These are phyloP conservation scores for Antheraea mylitta DNA, from an alignment of 1,140 invertebrate species.

Conservation along the genomic window DNA sequence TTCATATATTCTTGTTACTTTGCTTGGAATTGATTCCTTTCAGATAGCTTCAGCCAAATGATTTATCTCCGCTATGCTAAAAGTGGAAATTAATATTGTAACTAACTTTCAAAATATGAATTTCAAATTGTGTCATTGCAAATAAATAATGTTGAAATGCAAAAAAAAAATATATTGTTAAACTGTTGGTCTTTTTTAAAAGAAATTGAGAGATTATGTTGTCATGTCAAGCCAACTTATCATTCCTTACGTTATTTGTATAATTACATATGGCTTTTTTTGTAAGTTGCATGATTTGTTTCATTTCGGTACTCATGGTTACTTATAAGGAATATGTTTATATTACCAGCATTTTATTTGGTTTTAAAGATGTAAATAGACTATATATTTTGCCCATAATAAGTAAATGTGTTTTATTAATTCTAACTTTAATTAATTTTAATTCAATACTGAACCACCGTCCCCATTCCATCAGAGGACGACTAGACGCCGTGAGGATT, in stretches of 20 bases:
- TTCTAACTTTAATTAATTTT: slow-evolving; percentile 29
- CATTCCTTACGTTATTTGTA: slow-evolving; percentile 40
- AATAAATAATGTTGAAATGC: too few relatives aligned
- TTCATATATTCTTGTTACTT: too few relatives aligned
- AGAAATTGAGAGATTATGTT: slow-evolving; percentile 6
- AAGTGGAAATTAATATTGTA: background rate
- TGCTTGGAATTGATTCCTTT: background rate
- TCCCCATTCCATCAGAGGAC: too few relatives aligned
- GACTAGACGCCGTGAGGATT: too few relatives aligned
- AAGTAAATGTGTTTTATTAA: slow-evolving; percentile 27
- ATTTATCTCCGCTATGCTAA: background rate
- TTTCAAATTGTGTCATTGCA: too few relatives aligned
- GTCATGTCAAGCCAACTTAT: slow-evolving; percentile 16
- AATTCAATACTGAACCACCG: too few relatives aligned
- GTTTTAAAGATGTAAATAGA: slow-evolving; percentile 71
- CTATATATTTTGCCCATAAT: slow-evolving; percentile 72
- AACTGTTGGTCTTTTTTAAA: background rate
- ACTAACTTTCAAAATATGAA: background rate
- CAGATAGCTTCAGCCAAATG: too few relatives aligned
- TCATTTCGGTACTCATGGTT: slow-evolving; percentile 61
- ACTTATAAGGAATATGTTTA: slow-evolving; percentile 68
- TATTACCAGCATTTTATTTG: slow-evolving; percentile 57
- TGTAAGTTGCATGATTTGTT: slow-evolving; percentile 43
- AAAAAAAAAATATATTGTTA: background rate
- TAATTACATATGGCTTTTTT: slow-evolving; percentile 38